Percentiles rank a stretch among this genome's conserved stretches.
These are phyloP conservation scores for Drosophila sp. DNA, from an alignment of 1,140 invertebrate species.

Conservation along the genomic window DNA sequence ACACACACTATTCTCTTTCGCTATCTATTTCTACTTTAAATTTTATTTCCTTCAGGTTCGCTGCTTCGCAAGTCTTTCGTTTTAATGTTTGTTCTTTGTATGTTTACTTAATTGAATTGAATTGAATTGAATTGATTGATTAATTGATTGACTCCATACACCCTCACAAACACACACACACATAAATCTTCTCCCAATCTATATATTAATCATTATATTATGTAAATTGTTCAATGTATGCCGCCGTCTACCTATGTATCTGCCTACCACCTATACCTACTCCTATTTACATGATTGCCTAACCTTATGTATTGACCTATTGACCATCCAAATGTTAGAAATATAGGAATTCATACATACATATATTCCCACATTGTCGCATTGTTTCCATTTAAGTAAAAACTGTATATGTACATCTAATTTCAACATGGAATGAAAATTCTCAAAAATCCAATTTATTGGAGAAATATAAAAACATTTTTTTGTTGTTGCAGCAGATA, in stretches of 20 bases:
- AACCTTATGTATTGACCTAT: neutral
- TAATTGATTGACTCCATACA: constrained; percentile 1
- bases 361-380: neutral
- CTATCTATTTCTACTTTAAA: constrained; percentile 2
- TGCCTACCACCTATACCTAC: neutral
- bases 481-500: too few relatives aligned
- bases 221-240: constrained; percentile 14
- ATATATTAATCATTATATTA: constrained; percentile 12
- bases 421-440: constrained; percentile 6
- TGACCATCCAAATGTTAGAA: neutral
- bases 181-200: neutral
- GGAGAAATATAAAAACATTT: too few relatives aligned
- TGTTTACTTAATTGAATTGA: constrained; percentile 30
- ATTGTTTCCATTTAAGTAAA: neutral
- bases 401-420: neutral
- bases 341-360: neutral
- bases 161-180: neutral
- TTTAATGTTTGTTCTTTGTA: constrained; percentile 47
- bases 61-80: constrained; percentile 49
- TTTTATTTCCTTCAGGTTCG: constrained; percentile 37
- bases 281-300: constrained; percentile 5
- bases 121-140: constrained; percentile 10
- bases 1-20: neutral
- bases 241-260: neutral
- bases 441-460: neutral